Evolutionary conservation across 2,797 vertebrate genomes (phyloP).

Genomic region (Accipiter fasciatus): DNA sequence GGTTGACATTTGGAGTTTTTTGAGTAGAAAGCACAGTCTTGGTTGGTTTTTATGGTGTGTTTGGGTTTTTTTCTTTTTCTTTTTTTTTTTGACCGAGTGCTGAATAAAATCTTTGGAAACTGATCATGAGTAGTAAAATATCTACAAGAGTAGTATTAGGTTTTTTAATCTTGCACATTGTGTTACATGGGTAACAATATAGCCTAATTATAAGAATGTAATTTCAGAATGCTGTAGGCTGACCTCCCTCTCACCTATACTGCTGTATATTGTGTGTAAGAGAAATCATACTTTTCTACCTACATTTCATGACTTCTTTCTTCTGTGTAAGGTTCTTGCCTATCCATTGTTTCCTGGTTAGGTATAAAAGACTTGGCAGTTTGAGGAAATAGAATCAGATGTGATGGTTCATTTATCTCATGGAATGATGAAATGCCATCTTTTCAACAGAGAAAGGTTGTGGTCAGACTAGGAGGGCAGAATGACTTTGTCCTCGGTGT

Average conservation of each 20-base stretch:
- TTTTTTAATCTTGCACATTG: fast-evolving
- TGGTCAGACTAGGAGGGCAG: not conserved
- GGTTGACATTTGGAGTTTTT: not conserved
- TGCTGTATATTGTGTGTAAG: not conserved
- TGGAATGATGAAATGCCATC: not conserved
- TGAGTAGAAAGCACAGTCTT: not conserved
- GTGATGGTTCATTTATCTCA: not conserved
- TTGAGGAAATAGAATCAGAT: not conserved
- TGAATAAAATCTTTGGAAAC: not conserved
- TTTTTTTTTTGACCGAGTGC: not conserved
- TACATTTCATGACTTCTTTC: not conserved
- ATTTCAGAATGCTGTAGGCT: not conserved
- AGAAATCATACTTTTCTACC: not conserved
- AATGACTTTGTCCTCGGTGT: not conserved
- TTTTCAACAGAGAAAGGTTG: not conserved
- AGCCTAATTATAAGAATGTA: not conserved
- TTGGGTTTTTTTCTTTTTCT: fast-evolving
- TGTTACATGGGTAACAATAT: fast-evolving
- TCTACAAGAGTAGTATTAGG: not conserved
- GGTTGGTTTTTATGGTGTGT: not conserved
- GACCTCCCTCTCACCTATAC: no score
- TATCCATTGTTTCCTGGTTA: not conserved
- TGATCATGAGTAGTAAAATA: not conserved
- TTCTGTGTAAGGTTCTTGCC: not conserved
- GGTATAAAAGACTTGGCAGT: not conserved